Percentiles rank a stretch among this genome's conserved stretches.
phyloP scores from a whole-genome alignment of 2,888 invertebrate species.

The Campaea margaritaria region DNA sequence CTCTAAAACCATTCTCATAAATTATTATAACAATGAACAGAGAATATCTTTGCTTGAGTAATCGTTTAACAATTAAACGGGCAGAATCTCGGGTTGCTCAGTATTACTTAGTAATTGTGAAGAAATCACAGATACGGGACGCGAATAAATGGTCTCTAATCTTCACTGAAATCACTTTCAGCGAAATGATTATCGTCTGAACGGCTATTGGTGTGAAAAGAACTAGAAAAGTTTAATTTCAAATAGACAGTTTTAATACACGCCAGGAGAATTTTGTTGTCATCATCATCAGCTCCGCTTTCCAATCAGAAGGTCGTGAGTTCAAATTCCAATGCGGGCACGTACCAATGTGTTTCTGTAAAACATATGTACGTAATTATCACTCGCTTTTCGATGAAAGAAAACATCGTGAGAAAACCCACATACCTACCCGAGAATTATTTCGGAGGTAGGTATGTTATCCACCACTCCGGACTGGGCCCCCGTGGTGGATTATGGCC shows the following conservation, averaged over 20 bases:
- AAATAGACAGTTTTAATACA: not conserved
- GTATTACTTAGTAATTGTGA: not conserved
- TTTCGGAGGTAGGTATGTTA: too few relatives aligned
- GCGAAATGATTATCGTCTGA: slow-evolving; percentile 3
- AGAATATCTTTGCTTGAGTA: not conserved
- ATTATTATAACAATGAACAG: not conserved
- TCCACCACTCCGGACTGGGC: too few relatives aligned
- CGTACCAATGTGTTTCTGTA: too few relatives aligned
- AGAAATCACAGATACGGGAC: not conserved
- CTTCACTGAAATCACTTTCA: not conserved
- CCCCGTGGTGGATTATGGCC: too few relatives aligned
- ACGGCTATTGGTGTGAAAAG: not conserved
- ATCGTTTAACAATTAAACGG: slow-evolving; percentile 1
- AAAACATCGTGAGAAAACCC: too few relatives aligned
- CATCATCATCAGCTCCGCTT: too few relatives aligned
- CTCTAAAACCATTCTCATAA: not conserved
- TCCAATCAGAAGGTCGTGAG: too few relatives aligned
- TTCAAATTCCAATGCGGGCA: too few relatives aligned
- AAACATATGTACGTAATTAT: too few relatives aligned
- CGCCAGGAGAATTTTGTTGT: too few relatives aligned
- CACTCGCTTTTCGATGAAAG: too few relatives aligned
- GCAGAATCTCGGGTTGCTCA: slow-evolving; percentile 1
- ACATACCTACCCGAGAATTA: too few relatives aligned
- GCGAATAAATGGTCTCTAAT: not conserved
- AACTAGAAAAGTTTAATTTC: not conserved